Evolutionary conservation across 2,888 invertebrate species (phyloP).

Genomic region (Gnatocerus cornutus): DNA sequence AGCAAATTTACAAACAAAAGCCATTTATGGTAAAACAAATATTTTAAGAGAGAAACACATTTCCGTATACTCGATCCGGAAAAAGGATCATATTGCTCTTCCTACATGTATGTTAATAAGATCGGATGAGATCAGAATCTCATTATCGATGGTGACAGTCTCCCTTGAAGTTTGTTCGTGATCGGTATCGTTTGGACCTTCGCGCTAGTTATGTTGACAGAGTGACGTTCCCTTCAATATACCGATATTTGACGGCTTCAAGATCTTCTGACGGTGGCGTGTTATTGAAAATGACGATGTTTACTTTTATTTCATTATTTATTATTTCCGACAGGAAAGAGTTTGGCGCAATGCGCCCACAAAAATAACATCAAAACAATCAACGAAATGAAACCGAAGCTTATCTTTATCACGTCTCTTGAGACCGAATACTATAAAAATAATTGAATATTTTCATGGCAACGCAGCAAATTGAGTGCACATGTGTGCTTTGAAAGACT

Average conservation of each 20-base stretch:
- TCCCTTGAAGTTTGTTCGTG: constrained; percentile 54
- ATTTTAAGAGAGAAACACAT: too few relatives aligned
- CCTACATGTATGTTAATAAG: constrained; percentile 60
- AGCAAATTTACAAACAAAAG: background rate
- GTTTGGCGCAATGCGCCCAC: constrained; percentile 24
- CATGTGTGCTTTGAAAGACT: background rate
- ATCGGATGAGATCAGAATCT: constrained; percentile 58
- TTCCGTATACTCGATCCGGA: background rate
- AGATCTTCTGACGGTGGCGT: constrained; percentile 53
- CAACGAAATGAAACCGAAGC: constrained; percentile 25
- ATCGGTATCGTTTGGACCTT: constrained; percentile 52
- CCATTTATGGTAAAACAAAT: background rate
- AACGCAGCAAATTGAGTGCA: background rate
- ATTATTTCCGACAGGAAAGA: constrained; percentile 28
- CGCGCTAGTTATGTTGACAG: constrained; percentile 54
- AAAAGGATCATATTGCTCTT: background rate
- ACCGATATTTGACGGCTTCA: constrained; percentile 58
- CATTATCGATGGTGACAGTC: constrained; percentile 61
- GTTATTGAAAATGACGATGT: constrained; percentile 56
- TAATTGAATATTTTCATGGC: constrained; percentile 9
- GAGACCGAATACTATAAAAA: background rate
- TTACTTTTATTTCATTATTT: constrained; percentile 47
- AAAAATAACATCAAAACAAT: constrained; percentile 18
- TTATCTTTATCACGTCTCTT: constrained; percentile 20
- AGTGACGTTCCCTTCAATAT: constrained; percentile 59